A percentile compares a stretch with the other conserved stretches of the same genome.
phyloP scores from a whole-genome alignment of 1,140 invertebrate genomes.

The Drosophila carrolli region DNA sequence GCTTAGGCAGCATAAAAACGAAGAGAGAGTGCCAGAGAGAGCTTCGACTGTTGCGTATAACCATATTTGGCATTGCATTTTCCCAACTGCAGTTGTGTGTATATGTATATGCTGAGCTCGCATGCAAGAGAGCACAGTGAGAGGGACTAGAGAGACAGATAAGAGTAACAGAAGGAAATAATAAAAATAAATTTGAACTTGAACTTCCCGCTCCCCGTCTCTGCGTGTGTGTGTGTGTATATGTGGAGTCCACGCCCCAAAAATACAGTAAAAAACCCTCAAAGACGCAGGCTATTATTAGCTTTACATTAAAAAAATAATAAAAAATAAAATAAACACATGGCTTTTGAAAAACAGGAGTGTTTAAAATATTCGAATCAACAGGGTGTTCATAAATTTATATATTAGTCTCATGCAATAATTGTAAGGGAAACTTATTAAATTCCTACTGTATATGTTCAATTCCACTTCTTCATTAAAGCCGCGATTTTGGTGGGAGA shows the following conservation, averaged over 20 bases:
- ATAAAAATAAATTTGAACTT: constrained; percentile 80
- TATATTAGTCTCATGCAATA: no score
- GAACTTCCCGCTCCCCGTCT: constrained; percentile 69
- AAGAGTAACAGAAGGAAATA: constrained; percentile 41
- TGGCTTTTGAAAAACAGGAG: no score
- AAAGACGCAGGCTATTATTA: constrained; percentile 2
- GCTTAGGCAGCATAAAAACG: constrained; percentile 13
- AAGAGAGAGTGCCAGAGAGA: constrained; percentile 6
- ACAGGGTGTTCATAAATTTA: no score
- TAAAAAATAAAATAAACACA: no score
- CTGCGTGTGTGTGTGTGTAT: constrained; percentile 15
- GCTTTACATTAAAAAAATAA: background rate
- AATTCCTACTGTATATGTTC: background rate
- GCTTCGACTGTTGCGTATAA: constrained; percentile 63
- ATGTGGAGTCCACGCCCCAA: constrained; percentile 35
- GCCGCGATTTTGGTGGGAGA: background rate
- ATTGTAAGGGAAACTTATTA: background rate
- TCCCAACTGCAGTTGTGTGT: constrained; percentile 56
- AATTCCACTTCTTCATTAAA: background rate
- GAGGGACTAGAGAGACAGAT: constrained; percentile 16
- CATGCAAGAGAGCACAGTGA: background rate
- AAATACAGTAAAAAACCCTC: constrained; percentile 13
- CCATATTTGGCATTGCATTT: constrained; percentile 80
- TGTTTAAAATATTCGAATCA: no score
- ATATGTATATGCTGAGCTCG: background rate